phyloP scores from a whole-genome alignment of 2,797 vertebrate genomes.

The Lateolabrax maculatus region DNA sequence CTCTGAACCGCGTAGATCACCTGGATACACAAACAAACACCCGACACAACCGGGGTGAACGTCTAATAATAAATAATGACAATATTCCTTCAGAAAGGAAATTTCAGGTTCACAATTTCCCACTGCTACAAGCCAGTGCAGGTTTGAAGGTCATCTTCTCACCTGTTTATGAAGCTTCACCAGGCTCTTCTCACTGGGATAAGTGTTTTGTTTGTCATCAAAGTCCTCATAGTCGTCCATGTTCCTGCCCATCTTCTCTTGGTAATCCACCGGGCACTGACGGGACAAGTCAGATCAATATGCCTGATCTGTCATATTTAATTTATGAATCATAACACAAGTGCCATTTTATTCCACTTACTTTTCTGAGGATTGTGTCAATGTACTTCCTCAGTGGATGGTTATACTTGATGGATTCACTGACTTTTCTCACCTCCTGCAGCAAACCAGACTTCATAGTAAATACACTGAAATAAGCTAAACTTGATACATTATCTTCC shows the following conservation, averaged over 20 bases:
- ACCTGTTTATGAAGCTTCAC: constrained; percentile 98
- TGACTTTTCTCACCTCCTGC: constrained; percentile 96
- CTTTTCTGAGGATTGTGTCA: constrained; percentile 96
- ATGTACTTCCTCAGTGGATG: constrained; percentile 95
- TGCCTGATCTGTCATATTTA: accelerated
- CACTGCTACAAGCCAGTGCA: too few relatives aligned
- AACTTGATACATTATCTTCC: accelerated
- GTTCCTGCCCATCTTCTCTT: constrained; percentile 98
- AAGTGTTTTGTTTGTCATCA: constrained; percentile 94
- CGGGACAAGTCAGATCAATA: not conserved
- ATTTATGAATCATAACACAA: too few relatives aligned
- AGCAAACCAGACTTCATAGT: constrained; percentile 33
- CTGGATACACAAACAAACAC: constrained; percentile 75
- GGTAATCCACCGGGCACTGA: constrained; percentile 95
- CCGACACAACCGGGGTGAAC: too few relatives aligned
- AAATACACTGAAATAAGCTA: not conserved
- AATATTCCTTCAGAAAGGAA: too few relatives aligned
- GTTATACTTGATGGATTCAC: constrained; percentile 96
- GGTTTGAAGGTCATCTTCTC: too few relatives aligned
- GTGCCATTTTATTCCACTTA: constrained; percentile 57
- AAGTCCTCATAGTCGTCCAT: constrained; percentile 99
- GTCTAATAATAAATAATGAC: too few relatives aligned
- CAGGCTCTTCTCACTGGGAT: constrained; percentile 94
- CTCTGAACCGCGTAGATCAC: constrained; percentile 97
- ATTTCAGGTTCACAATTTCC: too few relatives aligned